Base-by-base conservation (phyloP, 2,113 vertebrate genomes). In the Vimba vimba region DNA sequence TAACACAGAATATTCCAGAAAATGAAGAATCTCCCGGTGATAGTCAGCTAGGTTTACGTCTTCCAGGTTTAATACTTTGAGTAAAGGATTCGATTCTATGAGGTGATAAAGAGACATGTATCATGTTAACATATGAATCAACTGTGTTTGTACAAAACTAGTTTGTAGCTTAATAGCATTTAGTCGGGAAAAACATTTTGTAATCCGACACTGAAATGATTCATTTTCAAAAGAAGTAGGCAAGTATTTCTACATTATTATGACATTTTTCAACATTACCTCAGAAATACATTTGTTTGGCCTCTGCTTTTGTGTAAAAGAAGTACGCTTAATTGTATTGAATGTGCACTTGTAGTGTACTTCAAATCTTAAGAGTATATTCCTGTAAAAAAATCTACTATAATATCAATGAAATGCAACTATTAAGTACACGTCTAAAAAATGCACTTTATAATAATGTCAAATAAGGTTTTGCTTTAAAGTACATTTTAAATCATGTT, bases 1-100 rank as follows among this genome's bases (percentile, higher is more conserved):
- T 33, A 97, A 92, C 87, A 90, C 30, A 0, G 94, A 94, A 86
- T 94, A 93, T 87, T 94, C 93, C 84, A 97, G 91, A 82, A 97
- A 92, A 86, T 94, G 91, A 79, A 97, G 91, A 91, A 97, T 95
- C 90, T 96, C 96, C 1, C 89, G 93, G 79, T 95, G 96, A 88
- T 95, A 94, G 30, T 94, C 93, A 30, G 95, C 92, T 84, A 97
- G 91, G 88, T 96, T 97, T 85, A 96, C 91, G 79, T 97, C 96
- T 5, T 97, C 95, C 89, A 97, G 93, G 73, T 92, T 94, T 81
- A 97, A 90, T 69, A 92, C 94, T 89, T 94, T 95, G 90, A 97
- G 88, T 50, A 87, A 43, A 36, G 90, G 89, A 88, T 95, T 96
- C 55, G 78, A 93, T 60, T 95, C 96, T 97, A 60, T 77, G 33